A percentile compares a stretch with the other conserved stretches of the same genome.
phyloP scores from a whole-genome alignment of 2,797 vertebrate species.

The Monodelphis domestica region DNA sequence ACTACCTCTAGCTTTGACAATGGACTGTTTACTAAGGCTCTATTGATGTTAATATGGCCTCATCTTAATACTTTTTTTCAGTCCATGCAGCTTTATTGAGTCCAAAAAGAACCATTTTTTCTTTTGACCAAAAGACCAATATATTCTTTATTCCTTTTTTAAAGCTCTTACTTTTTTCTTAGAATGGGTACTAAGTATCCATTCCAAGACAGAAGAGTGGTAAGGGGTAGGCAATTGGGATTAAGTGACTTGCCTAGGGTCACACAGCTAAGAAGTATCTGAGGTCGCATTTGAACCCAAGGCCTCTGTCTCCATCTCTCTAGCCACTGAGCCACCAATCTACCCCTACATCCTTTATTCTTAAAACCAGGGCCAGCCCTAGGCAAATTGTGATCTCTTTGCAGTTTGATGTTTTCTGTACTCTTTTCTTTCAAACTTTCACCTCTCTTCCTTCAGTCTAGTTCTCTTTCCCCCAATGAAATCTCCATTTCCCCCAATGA shows the following conservation, averaged over 20 bases:
- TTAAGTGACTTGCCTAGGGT: no score
- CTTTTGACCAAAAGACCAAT: neutral
- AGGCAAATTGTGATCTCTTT: neutral
- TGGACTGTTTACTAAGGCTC: neutral
- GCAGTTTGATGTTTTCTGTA: neutral
- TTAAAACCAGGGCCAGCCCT: neutral
- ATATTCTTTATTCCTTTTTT: slow-evolving; percentile 28
- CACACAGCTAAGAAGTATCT: no score
- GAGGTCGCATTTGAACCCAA: no score
- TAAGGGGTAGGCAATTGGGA: no score
- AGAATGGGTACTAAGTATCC: no score
- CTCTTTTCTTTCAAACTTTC: neutral
- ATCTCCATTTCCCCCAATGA: neutral
- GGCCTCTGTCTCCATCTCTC: no score
- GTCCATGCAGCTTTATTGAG: neutral
- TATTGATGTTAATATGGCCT: neutral
- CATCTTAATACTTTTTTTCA: slow-evolving; percentile 9
- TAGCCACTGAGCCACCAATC: no score
- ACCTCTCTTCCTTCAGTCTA: neutral
- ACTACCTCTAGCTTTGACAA: slow-evolving; percentile 43
- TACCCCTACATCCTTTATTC: neutral
- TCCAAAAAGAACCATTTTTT: slow-evolving; percentile 50
- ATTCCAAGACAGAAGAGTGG: no score
- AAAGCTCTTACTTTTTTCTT: no score
- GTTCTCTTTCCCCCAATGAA: neutral